Conservation (phyloP, 2,888 invertebrate species). For the Tetanocera ferruginea region DNA sequence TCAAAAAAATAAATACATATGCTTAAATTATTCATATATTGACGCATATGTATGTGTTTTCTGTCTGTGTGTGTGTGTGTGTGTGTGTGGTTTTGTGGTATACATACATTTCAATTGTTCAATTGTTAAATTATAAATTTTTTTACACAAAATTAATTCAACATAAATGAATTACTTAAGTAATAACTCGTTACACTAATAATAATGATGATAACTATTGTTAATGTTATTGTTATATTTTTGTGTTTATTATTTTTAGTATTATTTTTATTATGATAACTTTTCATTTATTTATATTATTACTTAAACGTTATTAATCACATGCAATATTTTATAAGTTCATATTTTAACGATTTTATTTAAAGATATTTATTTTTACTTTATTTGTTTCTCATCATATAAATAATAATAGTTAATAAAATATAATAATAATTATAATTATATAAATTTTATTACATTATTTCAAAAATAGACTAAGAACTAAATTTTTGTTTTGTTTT, state of each 20-base stretch:
- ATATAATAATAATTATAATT: slow-evolving; percentile 54
- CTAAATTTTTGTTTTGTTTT: slow-evolving; percentile 9
- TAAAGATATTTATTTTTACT: slow-evolving; percentile 29
- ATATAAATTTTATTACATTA: slow-evolving; percentile 12
- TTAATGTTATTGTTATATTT: not conserved
- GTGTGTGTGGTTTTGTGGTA: slow-evolving; percentile 23
- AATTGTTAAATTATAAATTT: slow-evolving; percentile 1
- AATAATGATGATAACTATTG: not conserved
- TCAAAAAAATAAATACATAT: slow-evolving; percentile 11
- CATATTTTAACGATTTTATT: slow-evolving; percentile 17
- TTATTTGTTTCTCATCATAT: slow-evolving; percentile 22
- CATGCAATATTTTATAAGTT: slow-evolving; percentile 57
- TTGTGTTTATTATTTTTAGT: slow-evolving; percentile 14
- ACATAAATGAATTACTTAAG: slow-evolving; percentile 13
- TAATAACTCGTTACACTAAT: slow-evolving; percentile 52
- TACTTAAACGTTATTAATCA: slow-evolving; percentile 67
- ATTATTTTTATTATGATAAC: not conserved
- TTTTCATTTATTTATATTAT: slow-evolving; percentile 25
- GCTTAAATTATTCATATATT: slow-evolving; percentile 34
- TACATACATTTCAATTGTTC: slow-evolving; percentile 28
- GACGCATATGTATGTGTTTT: slow-evolving; percentile 27
- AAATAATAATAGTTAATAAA: slow-evolving; percentile 34
- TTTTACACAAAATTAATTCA: slow-evolving; percentile 25
- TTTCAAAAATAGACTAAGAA: slow-evolving; percentile 22
- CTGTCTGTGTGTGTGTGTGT: slow-evolving; percentile 1